Evolutionary conservation across 2,113 vertebrate genomes (phyloP), one percentile per base, ranked within the genome.

Genomic region (Perognathus longimembris): DNA sequence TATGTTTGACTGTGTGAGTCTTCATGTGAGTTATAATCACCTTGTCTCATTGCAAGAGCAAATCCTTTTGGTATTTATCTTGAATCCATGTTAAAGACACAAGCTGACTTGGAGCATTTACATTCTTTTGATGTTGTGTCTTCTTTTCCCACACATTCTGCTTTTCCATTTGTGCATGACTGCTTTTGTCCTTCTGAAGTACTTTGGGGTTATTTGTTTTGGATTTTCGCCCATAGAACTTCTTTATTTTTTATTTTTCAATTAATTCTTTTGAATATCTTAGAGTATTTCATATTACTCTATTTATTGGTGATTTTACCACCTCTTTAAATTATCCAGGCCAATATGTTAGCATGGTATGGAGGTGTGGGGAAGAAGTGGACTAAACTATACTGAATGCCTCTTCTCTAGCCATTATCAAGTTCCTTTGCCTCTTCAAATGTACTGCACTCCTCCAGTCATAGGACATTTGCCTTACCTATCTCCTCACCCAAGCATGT

Each of bases 281-380:
- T 36, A 77, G n/a, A 76, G 21, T 64, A 85, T 81, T 85, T 69
- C 15, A 14, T 50, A 7, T 28, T 64, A 79, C 28, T 85, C n/a
- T 81, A 63, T 36, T 75, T 83, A 89, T 17, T 40, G 36, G 63
- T 50, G 78, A 92, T 15, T 59, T 36, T 32, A 64, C 2, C n/a
- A 40, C 4, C 14, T 92, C 38, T 92, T 91, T 86, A 93, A 87
- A 61, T 63, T 89, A 75, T 21, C 57, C 40, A 57, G 26, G 15
- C 40, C 22, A 40, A 93, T 59, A 28, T 77, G 26, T 73, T 69
- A 81, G 7, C 2, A n/a, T n/a, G n/a, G n/a, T n/a, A n/a, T n/a
- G n/a, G n/a, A n/a, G n/a, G n/a, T n/a, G n/a, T n/a, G n/a, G n/a
- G n/a, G n/a, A n/a, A n/a, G n/a, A n/a, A n/a, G n/a, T n/a, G n/a